These are phyloP conservation scores for Oxytorus armatus DNA, from an alignment of 2,888 invertebrate species.

Conservation along the genomic window DNA sequence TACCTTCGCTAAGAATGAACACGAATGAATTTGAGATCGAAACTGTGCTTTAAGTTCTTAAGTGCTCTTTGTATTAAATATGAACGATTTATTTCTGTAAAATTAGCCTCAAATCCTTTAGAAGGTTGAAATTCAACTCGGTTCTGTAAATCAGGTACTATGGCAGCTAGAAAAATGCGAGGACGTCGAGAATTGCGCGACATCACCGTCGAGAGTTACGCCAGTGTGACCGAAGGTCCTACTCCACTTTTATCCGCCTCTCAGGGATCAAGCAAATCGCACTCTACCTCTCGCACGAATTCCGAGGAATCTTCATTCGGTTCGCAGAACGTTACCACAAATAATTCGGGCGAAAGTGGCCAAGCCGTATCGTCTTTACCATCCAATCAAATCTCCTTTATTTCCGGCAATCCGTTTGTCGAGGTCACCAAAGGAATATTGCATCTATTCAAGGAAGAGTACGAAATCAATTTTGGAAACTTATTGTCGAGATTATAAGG, in stretches of 20 bases:
- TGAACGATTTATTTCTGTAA: background rate
- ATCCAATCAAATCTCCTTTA: slow-evolving; percentile 87
- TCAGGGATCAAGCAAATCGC: slow-evolving; percentile 73
- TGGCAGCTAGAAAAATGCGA: slow-evolving; percentile 86
- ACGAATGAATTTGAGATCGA: no score
- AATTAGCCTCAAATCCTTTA: background rate
- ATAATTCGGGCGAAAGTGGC: slow-evolving; percentile 73
- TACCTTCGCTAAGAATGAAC: no score
- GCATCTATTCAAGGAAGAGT: slow-evolving; percentile 99
- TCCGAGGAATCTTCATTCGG: slow-evolving; percentile 77
- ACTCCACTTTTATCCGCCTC: slow-evolving; percentile 73
- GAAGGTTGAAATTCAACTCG: background rate
- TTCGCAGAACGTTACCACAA: slow-evolving; percentile 67
- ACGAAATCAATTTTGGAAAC: slow-evolving; percentile 77
- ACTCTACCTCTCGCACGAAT: slow-evolving; percentile 73
- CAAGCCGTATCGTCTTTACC: slow-evolving; percentile 75
- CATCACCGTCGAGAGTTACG: slow-evolving; percentile 92
- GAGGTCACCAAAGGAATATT: slow-evolving; percentile 98
- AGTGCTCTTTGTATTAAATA: no score
- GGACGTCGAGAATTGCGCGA: slow-evolving; percentile 89
- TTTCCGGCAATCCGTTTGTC: slow-evolving; percentile 98
- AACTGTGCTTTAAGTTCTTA: no score
- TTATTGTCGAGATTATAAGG: background rate
- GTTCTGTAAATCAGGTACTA: slow-evolving; percentile 73
- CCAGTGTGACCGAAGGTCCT: slow-evolving; percentile 87